These are phyloP conservation scores for Papilio polyxenes DNA, from an alignment of 1,140 invertebrate species.

Conservation along the genomic window DNA sequence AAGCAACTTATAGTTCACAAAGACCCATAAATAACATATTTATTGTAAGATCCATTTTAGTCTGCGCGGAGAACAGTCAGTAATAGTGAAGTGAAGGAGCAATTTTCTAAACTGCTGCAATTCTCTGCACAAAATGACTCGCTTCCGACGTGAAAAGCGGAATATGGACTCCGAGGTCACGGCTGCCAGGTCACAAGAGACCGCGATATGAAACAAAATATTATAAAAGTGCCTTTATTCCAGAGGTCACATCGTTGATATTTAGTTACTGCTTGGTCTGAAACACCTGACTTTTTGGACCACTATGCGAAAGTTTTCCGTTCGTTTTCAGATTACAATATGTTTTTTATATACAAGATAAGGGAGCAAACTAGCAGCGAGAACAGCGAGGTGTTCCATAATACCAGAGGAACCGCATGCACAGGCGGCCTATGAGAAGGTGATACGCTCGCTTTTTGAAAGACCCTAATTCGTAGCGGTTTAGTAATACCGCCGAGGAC, in stretches of 20 bases:
- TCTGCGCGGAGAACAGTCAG: neutral
- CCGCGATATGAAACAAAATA: slow-evolving; percentile 18
- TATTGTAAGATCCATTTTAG: slow-evolving; percentile 10
- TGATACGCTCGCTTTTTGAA: no score
- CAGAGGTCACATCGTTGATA: neutral
- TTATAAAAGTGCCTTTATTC: neutral
- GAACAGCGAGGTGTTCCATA: no score
- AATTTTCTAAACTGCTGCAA: slow-evolving; percentile 39
- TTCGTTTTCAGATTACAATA: no score
- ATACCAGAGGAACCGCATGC: no score
- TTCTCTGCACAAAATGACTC: slow-evolving; percentile 36
- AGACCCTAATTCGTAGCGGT: no score
- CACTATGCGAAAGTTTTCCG: no score
- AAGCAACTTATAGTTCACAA: neutral
- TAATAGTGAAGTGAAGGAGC: slow-evolving; percentile 23
- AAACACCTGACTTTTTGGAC: neutral
- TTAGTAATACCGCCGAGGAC: no score
- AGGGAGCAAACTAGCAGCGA: no score
- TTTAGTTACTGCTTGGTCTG: neutral
- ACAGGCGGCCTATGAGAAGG: no score
- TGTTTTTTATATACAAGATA: no score
- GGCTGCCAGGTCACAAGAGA: slow-evolving; percentile 5
- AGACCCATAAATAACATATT: neutral
- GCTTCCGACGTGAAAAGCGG: slow-evolving; percentile 35
- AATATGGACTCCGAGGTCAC: slow-evolving; percentile 30